phyloP scores from a whole-genome alignment of 1,140 invertebrate species.

The Papilio glaucus region DNA sequence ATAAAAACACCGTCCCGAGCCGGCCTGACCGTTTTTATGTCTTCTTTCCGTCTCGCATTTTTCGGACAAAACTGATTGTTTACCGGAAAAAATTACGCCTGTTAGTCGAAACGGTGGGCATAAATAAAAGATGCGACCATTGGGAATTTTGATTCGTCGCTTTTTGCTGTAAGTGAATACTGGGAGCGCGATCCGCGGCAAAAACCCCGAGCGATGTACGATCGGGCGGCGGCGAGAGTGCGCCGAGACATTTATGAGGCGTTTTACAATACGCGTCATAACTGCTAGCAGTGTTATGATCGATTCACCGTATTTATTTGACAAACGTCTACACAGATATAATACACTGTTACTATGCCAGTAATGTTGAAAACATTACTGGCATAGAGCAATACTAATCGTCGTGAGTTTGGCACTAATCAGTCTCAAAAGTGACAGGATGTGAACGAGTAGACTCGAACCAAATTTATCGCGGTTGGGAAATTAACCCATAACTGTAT shows the following conservation, averaged over 20 bases:
- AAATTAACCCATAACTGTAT: too few relatives aligned
- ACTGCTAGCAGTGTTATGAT: background rate
- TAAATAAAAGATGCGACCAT: slow-evolving; percentile 80
- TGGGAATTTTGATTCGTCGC: slow-evolving; percentile 79
- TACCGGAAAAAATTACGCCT: slow-evolving; percentile 83
- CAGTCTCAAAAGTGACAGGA: too few relatives aligned
- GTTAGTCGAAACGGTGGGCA: slow-evolving; percentile 74
- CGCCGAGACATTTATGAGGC: slow-evolving; percentile 58
- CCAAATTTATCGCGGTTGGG: too few relatives aligned
- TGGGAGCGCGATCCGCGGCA: slow-evolving; percentile 60
- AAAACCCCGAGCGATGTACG: slow-evolving; percentile 70
- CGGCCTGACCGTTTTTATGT: slow-evolving; percentile 70
- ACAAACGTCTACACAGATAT: background rate
- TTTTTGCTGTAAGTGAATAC: slow-evolving; percentile 66
- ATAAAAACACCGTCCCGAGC: slow-evolving; percentile 66
- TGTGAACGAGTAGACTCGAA: too few relatives aligned
- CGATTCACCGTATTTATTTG: background rate
- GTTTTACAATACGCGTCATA: slow-evolving; percentile 50
- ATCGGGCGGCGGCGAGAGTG: slow-evolving; percentile 71
- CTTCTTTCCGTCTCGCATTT: slow-evolving; percentile 78
- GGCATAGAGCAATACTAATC: too few relatives aligned
- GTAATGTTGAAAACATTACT: too few relatives aligned
- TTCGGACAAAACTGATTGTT: slow-evolving; percentile 82
- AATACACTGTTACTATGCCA: too few relatives aligned
- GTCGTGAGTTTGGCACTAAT: too few relatives aligned